Evolutionary conservation across 1,140 invertebrate genomes (phyloP).

Genomic region (Euura lappo): DNA sequence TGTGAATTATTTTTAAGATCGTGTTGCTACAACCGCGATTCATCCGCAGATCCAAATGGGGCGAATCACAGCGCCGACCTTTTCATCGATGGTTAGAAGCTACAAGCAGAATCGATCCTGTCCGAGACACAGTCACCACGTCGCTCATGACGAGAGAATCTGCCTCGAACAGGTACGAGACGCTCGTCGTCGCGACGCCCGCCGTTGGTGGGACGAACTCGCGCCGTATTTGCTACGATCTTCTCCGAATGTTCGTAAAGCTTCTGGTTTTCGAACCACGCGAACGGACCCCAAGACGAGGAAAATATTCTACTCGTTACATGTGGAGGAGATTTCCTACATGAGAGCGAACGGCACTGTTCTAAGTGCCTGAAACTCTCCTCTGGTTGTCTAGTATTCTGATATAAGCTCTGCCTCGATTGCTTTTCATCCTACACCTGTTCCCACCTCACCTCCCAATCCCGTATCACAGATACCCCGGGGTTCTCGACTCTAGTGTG

Average conservation of each 20-base stretch:
- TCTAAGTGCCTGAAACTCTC: neutral
- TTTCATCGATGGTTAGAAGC: constrained; percentile 49
- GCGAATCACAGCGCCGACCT: constrained; percentile 60
- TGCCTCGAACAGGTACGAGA: constrained; percentile 32
- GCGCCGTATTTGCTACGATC: constrained; percentile 35
- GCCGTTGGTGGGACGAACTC: constrained; percentile 46
- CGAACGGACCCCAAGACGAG: constrained; percentile 40
- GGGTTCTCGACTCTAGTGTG: neutral
- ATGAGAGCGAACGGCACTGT: neutral
- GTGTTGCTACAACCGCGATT: constrained; percentile 31
- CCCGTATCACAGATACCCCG: neutral
- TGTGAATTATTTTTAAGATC: neutral
- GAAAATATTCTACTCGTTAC: constrained; percentile 40
- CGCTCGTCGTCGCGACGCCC: constrained; percentile 34
- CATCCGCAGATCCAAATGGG: constrained; percentile 50
- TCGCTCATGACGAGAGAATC: constrained; percentile 27
- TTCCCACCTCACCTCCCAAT: neutral
- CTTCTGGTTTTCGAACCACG: constrained; percentile 35
- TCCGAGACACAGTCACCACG: constrained; percentile 39
- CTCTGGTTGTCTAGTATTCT: no score
- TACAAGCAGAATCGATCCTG: constrained; percentile 29
- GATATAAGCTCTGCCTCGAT: neutral
- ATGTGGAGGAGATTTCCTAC: constrained; percentile 25
- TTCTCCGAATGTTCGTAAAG: constrained; percentile 15
- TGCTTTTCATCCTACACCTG: neutral